Evolutionary conservation across 2,888 invertebrate genomes (phyloP).

Genomic region (Apocheima hispidaria): DNA sequence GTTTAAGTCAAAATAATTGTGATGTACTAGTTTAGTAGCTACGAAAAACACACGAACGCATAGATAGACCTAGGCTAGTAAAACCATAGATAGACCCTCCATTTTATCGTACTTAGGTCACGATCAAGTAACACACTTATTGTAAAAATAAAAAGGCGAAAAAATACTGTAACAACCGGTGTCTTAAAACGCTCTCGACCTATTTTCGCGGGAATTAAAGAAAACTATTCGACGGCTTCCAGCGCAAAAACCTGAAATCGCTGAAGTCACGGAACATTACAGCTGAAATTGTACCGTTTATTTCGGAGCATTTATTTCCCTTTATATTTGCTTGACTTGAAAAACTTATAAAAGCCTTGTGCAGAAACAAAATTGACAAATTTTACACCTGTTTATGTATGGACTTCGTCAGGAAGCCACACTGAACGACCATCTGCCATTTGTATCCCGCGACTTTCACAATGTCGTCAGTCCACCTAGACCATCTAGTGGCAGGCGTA

Average conservation of each 20-base stretch:
- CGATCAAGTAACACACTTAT: neutral
- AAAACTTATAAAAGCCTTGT: slow-evolving; percentile 14
- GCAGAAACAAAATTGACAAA: neutral
- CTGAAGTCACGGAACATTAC: slow-evolving; percentile 36
- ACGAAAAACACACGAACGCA: no score
- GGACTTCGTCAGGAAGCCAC: no score
- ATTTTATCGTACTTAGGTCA: neutral
- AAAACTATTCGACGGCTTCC: slow-evolving; percentile 33
- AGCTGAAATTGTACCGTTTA: slow-evolving; percentile 33
- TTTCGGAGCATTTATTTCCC: slow-evolving; percentile 28
- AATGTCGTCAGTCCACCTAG: no score
- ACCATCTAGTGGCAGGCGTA: no score
- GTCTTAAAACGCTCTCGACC: slow-evolving; percentile 30
- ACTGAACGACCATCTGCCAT: no score
- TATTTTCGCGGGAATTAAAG: slow-evolving; percentile 30
- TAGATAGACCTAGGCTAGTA: neutral
- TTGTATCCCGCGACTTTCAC: no score
- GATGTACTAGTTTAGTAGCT: no score
- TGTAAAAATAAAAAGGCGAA: neutral
- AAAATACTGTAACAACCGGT: slow-evolving; percentile 14
- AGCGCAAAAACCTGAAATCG: slow-evolving; percentile 29
- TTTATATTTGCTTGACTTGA: slow-evolving; percentile 12
- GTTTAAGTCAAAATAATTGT: no score
- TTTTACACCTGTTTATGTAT: neutral
- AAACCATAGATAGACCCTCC: neutral